phyloP scores from a whole-genome alignment of 2,113 vertebrate species.

The Micromys minutus region DNA sequence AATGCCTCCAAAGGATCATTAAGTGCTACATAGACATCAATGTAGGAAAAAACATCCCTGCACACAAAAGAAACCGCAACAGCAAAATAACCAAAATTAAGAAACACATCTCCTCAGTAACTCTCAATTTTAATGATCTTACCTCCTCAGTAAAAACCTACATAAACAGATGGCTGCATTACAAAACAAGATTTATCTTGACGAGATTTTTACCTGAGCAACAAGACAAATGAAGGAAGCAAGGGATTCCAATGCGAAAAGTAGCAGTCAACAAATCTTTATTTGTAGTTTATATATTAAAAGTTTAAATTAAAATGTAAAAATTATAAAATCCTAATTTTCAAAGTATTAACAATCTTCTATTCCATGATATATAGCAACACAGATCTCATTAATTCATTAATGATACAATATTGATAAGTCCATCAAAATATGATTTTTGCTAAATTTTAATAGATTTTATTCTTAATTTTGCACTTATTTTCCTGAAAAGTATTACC shows the following conservation, averaged over 20 bases:
- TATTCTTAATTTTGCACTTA: neutral
- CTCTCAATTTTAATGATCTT: neutral
- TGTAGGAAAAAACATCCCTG: neutral
- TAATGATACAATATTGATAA: neutral
- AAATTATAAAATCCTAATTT: neutral
- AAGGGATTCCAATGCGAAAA: neutral
- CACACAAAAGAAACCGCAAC: neutral
- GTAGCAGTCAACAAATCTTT: neutral
- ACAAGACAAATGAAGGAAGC: neutral
- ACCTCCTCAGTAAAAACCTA: neutral
- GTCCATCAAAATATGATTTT: neutral
- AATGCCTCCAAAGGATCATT: neutral
- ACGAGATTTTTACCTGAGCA: neutral
- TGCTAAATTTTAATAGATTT: neutral
- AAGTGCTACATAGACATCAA: neutral
- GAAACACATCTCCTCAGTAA: neutral
- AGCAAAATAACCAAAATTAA: neutral
- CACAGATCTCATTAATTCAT: neutral
- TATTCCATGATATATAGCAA: neutral
- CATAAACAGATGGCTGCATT: neutral
- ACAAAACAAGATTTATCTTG: neutral
- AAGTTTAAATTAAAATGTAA: neutral
- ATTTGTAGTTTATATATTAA: neutral
- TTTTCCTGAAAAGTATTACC: neutral
- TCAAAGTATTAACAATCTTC: slow-evolving; percentile 1